Conservation (phyloP, 2,888 invertebrate species). For the Dicycla oo region DNA sequence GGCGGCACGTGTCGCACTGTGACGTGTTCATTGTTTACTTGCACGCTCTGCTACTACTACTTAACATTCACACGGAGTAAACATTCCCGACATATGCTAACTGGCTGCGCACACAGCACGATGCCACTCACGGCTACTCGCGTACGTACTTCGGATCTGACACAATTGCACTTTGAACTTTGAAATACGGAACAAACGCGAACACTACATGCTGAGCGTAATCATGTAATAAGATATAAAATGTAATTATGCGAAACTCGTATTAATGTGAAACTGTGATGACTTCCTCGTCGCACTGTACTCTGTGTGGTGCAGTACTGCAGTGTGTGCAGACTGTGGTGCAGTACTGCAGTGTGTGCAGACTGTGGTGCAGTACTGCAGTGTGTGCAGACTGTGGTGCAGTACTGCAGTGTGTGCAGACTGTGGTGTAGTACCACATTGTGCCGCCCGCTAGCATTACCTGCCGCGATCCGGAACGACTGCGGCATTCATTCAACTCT, state of each 20-base stretch:
- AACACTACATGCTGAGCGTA: conserved; percentile 2
- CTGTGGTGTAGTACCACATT: too few relatives aligned
- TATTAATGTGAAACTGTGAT: conserved; percentile 6
- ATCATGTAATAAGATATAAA: conserved; percentile 15
- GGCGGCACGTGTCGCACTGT: conserved; percentile 6
- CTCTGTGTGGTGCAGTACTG: too few relatives aligned
- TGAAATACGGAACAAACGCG: conserved; percentile 5
- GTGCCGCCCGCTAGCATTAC: not conserved
- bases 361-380: too few relatives aligned
- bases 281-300: conserved; percentile 26
- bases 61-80: conserved; percentile 15
- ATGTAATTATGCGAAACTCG: conserved; percentile 11
- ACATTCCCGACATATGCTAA: conserved; percentile 29
- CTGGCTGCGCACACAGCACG: conserved; percentile 5
- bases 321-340: too few relatives aligned
- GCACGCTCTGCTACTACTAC: conserved; percentile 28
- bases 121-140: not conserved
- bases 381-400: too few relatives aligned
- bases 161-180: conserved; percentile 22
- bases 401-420: too few relatives aligned
- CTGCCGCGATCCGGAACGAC: not conserved
- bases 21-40: conserved; percentile 36
- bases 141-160: not conserved
- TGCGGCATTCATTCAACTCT: not conserved
- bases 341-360: too few relatives aligned